A percentile compares a stretch with the other conserved stretches of the same genome.
Conservation (phyloP, 1,140 invertebrate genomes). For the Cydia fagiglandana region DNA sequence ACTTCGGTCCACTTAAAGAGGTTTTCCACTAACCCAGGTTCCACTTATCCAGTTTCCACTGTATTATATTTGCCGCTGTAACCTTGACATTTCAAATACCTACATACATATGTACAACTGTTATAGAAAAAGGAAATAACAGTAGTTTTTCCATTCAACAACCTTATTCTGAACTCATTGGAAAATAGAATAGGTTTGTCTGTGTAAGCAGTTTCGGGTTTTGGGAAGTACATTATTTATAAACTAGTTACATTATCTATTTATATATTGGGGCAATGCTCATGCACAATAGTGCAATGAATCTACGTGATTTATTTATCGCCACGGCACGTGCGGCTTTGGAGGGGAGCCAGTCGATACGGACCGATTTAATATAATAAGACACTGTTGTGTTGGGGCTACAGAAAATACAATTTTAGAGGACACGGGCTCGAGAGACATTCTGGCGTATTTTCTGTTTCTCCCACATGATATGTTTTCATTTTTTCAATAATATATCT, state of each 20-base stretch:
- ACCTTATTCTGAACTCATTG: neutral
- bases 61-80: neutral
- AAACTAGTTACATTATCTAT: slow-evolving; percentile 43
- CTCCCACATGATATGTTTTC: neutral
- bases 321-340: slow-evolving; percentile 49
- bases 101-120: too few species aligned
- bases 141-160: too few species aligned
- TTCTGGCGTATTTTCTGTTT: neutral
- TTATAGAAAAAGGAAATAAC: too few species aligned
- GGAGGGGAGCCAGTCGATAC: slow-evolving; percentile 40
- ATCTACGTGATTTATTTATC: slow-evolving; percentile 45
- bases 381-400: slow-evolving; percentile 18
- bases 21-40: too few species aligned
- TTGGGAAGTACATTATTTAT: slow-evolving; percentile 33
- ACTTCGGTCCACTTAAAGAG: too few species aligned
- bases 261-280: slow-evolving; percentile 41
- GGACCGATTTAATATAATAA: slow-evolving; percentile 22
- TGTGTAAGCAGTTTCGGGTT: neutral
- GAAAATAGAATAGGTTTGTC: neutral
- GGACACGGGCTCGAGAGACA: neutral
- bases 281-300: slow-evolving; percentile 47
- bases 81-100: neutral
- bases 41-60: too few species aligned
- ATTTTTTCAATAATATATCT: neutral
- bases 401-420: slow-evolving; percentile 27